Base-by-base conservation (phyloP, 2,113 vertebrate genomes). In the Diadophis punctatus region DNA sequence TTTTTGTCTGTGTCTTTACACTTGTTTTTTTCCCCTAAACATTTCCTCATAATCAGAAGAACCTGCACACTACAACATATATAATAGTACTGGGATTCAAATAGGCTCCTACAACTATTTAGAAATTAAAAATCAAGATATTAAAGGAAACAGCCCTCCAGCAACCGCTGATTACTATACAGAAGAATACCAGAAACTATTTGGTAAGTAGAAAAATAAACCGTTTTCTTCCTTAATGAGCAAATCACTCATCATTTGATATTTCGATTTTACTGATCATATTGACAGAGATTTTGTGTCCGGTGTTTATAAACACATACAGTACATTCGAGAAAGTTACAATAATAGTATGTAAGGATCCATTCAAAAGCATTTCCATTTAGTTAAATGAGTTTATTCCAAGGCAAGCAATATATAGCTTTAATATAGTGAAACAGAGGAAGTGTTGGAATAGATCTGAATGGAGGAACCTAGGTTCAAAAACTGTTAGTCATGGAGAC, bases 91-190 rank as follows among this genome's bases (percentile, higher is more conserved):
- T 52, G 95, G 94, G 89, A 60, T 98, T 95, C 98, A 98, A 93
- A 96, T 98, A 91, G 98, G 98, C 92, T 92, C 91, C 63, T 30
- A 94, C 90, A 98, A 98, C 93, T 63, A 91, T 3, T 97, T 98
- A 97, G 96, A 94, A 52, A 55, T 98, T 85, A 94, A 94, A 12
- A 95, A 96, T 2, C 30, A 80, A 80, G 22, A 93, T 11, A 55
- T 18, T 94, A 56, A 90, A 0, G 4, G 55, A 22, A 60, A 92
- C 95, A 86, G 30, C 91, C 48, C 0, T n/a, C 9, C 92, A 46
- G 23, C 2, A 92, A 48, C 60, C 25, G 8, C 60, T 56, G 74
- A 93, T 53, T 91, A 7, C 20, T 11, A 22, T 16, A 88, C 91
- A 1, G 18, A 0, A 9, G 0, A 89, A 39, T 94, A 94, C 74